A percentile compares a stretch with the other conserved stretches of the same genome.
These are phyloP conservation scores for Drosophila prosaltans DNA, from an alignment of 1,140 invertebrate species.

Conservation along the genomic window DNA sequence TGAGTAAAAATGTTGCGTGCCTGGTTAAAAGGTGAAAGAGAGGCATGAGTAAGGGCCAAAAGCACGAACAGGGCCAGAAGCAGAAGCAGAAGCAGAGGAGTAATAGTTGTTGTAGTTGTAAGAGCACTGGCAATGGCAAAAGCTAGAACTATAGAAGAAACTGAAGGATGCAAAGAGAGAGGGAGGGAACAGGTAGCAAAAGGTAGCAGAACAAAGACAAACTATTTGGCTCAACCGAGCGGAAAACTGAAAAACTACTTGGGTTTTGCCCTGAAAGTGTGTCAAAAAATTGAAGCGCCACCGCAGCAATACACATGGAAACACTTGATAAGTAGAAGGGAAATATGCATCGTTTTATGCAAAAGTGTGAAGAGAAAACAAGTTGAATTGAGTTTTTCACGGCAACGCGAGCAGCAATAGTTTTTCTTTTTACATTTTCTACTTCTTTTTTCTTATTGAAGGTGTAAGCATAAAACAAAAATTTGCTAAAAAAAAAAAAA, in stretches of 20 bases:
- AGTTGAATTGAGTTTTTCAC: conserved; percentile 7
- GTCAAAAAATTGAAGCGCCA: conserved; percentile 70
- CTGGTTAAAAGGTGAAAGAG: conserved; percentile 3
- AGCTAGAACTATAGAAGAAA: no score
- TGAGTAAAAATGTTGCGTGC: conserved; percentile 28
- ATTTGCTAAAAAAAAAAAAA: no score
- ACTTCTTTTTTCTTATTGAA: background rate
- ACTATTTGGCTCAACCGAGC: conserved; percentile 69
- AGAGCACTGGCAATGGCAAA: background rate
- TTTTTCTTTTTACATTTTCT: background rate
- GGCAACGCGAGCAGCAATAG: background rate
- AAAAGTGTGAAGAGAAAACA: background rate
- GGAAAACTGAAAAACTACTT: conserved; percentile 61
- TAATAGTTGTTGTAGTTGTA: background rate
- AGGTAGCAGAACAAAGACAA: conserved; percentile 19
- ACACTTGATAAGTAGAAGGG: conserved; percentile 25
- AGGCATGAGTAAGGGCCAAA: background rate
- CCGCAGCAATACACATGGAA: conserved; percentile 33
- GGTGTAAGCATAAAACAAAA: no score
- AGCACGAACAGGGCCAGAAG: no score
- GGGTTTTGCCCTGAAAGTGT: conserved; percentile 65
- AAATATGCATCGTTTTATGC: conserved; percentile 11
- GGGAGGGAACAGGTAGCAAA: background rate
- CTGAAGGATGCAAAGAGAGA: no score
- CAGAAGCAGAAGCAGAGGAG: background rate